phyloP scores from a whole-genome alignment of 2,888 invertebrate genomes.

The Ernsta delagoae region DNA sequence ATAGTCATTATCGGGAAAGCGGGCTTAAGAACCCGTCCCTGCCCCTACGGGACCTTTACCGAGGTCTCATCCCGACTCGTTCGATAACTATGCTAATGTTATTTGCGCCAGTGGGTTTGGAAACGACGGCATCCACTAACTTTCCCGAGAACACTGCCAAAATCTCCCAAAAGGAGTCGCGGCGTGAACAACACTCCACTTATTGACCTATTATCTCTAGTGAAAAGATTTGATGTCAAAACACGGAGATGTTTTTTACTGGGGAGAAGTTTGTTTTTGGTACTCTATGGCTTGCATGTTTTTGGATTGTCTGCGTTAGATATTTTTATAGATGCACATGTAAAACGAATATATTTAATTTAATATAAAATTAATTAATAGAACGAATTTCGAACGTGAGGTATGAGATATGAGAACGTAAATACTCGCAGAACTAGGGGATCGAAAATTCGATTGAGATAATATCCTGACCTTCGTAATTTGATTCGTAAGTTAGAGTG shows the following conservation, averaged over 20 bases:
- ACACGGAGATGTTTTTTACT: conserved; percentile 3
- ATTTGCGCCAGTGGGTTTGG: conserved; percentile 80
- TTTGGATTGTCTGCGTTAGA: not conserved
- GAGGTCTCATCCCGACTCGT: conserved; percentile 80
- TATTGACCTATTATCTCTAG: conserved; percentile 44
- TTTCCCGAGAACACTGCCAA: conserved; percentile 46
- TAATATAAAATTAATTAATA: not conserved
- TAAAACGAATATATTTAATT: not conserved
- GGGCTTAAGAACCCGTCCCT: conserved; percentile 79
- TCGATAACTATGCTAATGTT: conserved; percentile 85
- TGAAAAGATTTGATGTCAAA: conserved; percentile 43
- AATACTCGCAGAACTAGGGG: not conserved
- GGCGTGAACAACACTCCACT: conserved; percentile 38
- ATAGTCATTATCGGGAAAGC: conserved; percentile 84
- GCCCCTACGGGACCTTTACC: conserved; percentile 79
- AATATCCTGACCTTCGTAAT: conserved; percentile 18
- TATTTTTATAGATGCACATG: too few species aligned
- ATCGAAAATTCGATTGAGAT: conserved; percentile 5
- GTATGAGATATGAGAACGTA: not conserved
- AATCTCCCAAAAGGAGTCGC: conserved; percentile 41
- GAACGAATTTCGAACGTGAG: not conserved
- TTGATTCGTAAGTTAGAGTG: conserved; percentile 5
- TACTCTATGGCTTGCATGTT: not conserved
- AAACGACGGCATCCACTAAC: conserved; percentile 74
- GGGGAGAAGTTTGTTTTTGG: not conserved